Conservation (phyloP, 2,113 vertebrate genomes). For the Tenebrosternarchus preto region DNA sequence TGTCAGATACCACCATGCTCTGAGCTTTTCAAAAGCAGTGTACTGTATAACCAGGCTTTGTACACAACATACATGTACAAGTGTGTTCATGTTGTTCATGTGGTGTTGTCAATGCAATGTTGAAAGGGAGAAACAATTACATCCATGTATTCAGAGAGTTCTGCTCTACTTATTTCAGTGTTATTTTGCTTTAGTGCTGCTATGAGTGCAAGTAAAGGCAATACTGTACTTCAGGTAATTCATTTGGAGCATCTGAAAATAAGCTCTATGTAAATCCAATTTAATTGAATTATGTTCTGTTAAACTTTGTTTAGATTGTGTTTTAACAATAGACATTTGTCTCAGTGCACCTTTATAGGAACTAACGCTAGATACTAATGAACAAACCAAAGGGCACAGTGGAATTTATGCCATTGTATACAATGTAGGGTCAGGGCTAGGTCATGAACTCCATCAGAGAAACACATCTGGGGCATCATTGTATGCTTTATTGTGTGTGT, state of each 20-base stretch:
- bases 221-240: no score
- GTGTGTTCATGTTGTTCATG: background rate
- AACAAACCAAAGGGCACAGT: no score
- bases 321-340: no score
- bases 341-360: no score
- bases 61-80: background rate
- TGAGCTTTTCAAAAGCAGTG: background rate
- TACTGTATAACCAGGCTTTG: background rate
- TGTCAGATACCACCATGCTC: background rate
- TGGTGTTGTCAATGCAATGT: background rate
- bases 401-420: no score
- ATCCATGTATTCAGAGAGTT: no score
- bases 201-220: background rate
- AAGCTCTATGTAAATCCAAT: background rate
- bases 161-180: background rate
- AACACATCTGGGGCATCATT: background rate
- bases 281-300: no score
- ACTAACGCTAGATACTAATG: no score
- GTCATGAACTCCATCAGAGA: background rate
- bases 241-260: background rate
- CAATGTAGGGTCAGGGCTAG: background rate
- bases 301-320: no score
- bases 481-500: constrained; percentile 18
- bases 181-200: background rate
- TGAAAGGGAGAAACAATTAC: no score